Conservation (phyloP, 2,888 invertebrate species). For the Amaurobius ferox region DNA sequence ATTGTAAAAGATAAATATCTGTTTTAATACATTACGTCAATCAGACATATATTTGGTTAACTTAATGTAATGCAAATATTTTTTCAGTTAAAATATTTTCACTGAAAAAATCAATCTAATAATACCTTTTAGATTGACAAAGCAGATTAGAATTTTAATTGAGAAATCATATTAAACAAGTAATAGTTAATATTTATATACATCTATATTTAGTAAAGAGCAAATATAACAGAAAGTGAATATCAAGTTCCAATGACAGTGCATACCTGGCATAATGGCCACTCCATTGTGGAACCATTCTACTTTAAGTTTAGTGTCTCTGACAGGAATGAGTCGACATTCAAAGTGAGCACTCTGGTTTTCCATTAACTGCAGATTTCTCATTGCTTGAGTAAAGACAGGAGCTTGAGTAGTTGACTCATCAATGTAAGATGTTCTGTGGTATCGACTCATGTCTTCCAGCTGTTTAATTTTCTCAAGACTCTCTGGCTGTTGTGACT, state of each 20-base stretch:
- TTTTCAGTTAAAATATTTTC: too few species aligned
- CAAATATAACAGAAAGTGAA: too few species aligned
- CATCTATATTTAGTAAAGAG: too few species aligned
- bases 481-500: slow-evolving; percentile 95
- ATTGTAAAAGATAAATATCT: neutral
- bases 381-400: slow-evolving; percentile 90
- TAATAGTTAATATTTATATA: too few species aligned
- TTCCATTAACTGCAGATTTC: slow-evolving; percentile 84
- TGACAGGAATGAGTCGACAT: slow-evolving; percentile 84
- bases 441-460: slow-evolving; percentile 86
- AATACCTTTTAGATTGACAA: too few species aligned
- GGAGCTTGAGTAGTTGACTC: slow-evolving; percentile 79
- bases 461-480: slow-evolving; percentile 93
- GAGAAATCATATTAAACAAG: too few species aligned
- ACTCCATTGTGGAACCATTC: slow-evolving; percentile 78
- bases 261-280: slow-evolving; percentile 75
- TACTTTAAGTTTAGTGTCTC: slow-evolving; percentile 87
- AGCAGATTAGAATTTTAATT: too few species aligned
- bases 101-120: too few species aligned
- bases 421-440: slow-evolving; percentile 61
- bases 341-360: slow-evolving; percentile 97
- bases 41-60: too few species aligned
- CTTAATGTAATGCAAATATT: too few species aligned
- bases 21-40: too few species aligned
- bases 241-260: too few species aligned